phyloP scores from a whole-genome alignment of 2,113 vertebrate genomes.

The Sylvicapra grimmia region DNA sequence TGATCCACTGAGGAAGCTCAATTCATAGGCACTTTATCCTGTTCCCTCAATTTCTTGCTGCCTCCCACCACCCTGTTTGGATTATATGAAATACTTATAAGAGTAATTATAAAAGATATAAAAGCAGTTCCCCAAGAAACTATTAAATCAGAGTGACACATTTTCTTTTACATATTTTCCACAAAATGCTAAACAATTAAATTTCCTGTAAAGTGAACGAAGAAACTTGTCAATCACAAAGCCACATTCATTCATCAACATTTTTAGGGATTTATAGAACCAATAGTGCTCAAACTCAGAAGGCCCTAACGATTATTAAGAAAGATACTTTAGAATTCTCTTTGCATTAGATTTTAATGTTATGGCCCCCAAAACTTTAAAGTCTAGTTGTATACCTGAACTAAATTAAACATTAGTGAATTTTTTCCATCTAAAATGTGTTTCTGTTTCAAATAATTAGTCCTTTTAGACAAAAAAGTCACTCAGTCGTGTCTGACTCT shows the following conservation, averaged over 20 bases:
- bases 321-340: neutral
- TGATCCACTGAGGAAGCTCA: neutral
- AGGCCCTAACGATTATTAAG: neutral
- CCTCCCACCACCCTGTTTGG: neutral
- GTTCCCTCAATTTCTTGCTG: neutral
- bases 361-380: neutral
- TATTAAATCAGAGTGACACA: neutral
- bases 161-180: neutral
- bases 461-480: neutral
- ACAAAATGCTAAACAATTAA: neutral
- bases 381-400: neutral
- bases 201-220: neutral
- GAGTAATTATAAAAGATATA: neutral
- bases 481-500: neutral
- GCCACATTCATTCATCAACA: neutral
- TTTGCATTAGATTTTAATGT: neutral
- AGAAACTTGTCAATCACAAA: slow-evolving; percentile 17
- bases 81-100: neutral
- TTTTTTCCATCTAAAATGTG: neutral
- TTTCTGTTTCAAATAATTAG: neutral
- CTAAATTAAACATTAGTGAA: neutral
- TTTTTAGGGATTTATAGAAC: slow-evolving; percentile 2
- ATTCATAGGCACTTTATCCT: neutral
- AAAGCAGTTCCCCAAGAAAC: neutral
- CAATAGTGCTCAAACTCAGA: neutral